Evolutionary conservation across 2,888 invertebrate species (phyloP), one percentile per base, ranked within the genome.

Genomic region (Pemphredon lugubris): DNA sequence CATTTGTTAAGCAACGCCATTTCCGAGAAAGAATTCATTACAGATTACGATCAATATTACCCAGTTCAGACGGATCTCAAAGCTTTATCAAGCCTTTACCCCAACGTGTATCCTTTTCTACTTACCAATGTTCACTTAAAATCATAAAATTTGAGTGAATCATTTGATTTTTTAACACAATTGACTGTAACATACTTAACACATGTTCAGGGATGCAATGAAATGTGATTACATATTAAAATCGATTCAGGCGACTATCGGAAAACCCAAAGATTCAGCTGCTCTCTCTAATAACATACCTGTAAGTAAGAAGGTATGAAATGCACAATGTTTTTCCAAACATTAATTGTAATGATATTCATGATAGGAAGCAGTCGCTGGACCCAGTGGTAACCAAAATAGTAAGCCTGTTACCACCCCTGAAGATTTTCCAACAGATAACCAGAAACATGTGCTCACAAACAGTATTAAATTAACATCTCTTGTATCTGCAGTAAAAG

Each of bases 41-140:
- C 91, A 9, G 96, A 96, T 90, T 95, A 95, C 88, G 92, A 94
- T 86, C 87, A 91, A 0, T 90, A 92, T 65, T 94, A 93, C 89
- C 94, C 95, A 0, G 90, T 96, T 7, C 91, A 92, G 50, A 90
- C 91, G n/a, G 95, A 96, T 84, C 84, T 95, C n/a, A 92, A 93
- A 40, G 88, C 92, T 80, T 84, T 95, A 37, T 88, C 91, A 3
- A 92, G 93, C 74, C 91, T 93, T 0, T 94, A 92, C 79, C 92
- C 93, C 11, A 92, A 93, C 40, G 90, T 95, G 94, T 95, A 93
- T 93, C 93, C 93, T 92, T 92, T 90, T 67, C 34, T 37, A 26
- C n/a, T n/a, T n/a, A n/a, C 65, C 23, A 40, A n/a, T 14, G 3
- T 11, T 42, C 3, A 14, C 20, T 34, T 14, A 0, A 32, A 39